A percentile compares a stretch with the other conserved stretches of the same genome.
Conservation (phyloP, 2,888 invertebrate genomes). For the Phymatocera aterrima region DNA sequence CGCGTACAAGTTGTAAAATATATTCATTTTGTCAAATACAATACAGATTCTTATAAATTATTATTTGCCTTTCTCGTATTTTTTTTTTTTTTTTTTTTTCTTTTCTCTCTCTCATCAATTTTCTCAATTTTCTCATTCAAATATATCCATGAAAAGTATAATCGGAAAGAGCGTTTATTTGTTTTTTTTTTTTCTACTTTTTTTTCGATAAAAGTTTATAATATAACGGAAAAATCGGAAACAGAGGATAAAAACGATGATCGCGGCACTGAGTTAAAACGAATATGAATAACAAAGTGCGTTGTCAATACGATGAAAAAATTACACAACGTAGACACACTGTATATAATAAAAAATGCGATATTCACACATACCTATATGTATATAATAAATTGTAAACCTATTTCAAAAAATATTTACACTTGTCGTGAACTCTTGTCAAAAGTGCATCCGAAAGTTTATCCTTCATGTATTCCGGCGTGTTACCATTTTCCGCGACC, state of each 20-base stretch:
- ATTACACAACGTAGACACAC: too few species aligned
- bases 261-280: background rate
- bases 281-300: background rate
- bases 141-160: too few species aligned
- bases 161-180: too few species aligned
- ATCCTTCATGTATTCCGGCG: background rate
- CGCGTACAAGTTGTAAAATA: too few species aligned
- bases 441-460: conserved; percentile 7
- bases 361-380: background rate
- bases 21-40: too few species aligned
- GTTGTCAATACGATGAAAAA: background rate
- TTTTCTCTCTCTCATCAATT: too few species aligned
- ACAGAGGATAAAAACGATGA: background rate
- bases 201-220: background rate
- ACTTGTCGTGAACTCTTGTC: background rate
- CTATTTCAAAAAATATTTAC: conserved; percentile 31
- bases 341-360: background rate
- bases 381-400: background rate
- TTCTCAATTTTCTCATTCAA: too few species aligned
- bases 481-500: background rate
- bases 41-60: too few species aligned
- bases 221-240: too few species aligned
- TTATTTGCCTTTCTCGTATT: background rate
- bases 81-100: background rate
- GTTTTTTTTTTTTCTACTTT: too few species aligned